Percentiles rank a stretch among this genome's conserved stretches.
Conservation (phyloP, 2,113 vertebrate genomes). For the Henicopernis longicauda region DNA sequence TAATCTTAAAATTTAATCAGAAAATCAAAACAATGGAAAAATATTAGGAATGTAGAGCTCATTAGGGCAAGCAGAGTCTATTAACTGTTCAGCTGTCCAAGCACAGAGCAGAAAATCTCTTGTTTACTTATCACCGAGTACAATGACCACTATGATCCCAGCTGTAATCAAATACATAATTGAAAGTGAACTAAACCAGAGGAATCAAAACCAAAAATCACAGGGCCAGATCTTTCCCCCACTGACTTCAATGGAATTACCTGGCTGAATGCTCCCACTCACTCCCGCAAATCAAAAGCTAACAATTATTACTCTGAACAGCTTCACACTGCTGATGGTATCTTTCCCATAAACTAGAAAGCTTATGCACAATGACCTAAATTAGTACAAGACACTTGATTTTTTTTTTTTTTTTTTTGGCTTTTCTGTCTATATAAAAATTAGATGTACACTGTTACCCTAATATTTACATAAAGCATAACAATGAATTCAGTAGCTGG, state of each 20-base stretch:
- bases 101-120: background rate
- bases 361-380: background rate
- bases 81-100: conserved; percentile 11
- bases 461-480: conserved; percentile 25
- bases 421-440: conserved; percentile 46
- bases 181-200: conserved; percentile 18
- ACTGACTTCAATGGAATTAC: background rate
- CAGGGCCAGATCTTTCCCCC: background rate
- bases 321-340: background rate
- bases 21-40: conserved; percentile 39
- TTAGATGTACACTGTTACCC: background rate
- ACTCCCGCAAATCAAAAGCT: conserved; percentile 14
- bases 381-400: background rate
- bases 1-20: conserved; percentile 43
- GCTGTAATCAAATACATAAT: background rate
- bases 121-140: conserved; percentile 27
- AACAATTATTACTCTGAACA: conserved; percentile 14
- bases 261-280: background rate
- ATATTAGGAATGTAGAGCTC: background rate
- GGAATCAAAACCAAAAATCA: background rate
- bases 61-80: background rate
- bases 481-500: conserved; percentile 12
- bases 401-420: background rate
- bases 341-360: background rate
- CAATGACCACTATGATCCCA: conserved; percentile 8